Conservation (phyloP, 2,888 invertebrate species). For the Drosophila leonis region DNA sequence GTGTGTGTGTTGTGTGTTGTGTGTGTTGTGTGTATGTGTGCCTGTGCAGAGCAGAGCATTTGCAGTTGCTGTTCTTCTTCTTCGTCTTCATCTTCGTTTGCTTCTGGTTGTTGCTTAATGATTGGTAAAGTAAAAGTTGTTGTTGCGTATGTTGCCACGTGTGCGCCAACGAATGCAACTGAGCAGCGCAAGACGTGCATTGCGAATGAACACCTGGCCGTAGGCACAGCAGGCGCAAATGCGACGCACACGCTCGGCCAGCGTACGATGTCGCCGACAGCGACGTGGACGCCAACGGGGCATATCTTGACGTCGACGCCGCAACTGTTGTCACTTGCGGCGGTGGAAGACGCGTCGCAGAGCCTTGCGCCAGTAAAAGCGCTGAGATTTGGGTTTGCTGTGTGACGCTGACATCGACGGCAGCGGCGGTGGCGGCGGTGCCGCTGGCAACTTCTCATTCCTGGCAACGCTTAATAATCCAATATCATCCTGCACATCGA, state of each 20-base stretch:
- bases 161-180: constrained; percentile 79
- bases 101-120: constrained; percentile 62
- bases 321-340: constrained; percentile 72
- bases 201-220: constrained; percentile 65
- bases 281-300: constrained; percentile 71
- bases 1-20: constrained; percentile 19
- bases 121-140: constrained; percentile 74
- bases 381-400: constrained; percentile 68
- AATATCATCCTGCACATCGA: constrained; percentile 26
- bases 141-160: constrained; percentile 74
- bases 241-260: constrained; percentile 70
- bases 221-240: constrained; percentile 72
- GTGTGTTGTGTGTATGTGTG: constrained; percentile 20
- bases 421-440: neutral
- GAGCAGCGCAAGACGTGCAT: constrained; percentile 69
- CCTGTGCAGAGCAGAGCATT: constrained; percentile 38
- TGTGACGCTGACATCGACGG: constrained; percentile 6
- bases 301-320: constrained; percentile 72
- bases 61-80: constrained; percentile 56
- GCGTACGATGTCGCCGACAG: constrained; percentile 58
- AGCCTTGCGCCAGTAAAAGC: constrained; percentile 83
- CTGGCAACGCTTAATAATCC: constrained; percentile 44
- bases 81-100: neutral
- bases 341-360: constrained; percentile 82
- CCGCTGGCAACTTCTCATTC: constrained; percentile 26